Conservation (phyloP, 2,113 vertebrate genomes). For the Dryoscopus gambensis region DNA sequence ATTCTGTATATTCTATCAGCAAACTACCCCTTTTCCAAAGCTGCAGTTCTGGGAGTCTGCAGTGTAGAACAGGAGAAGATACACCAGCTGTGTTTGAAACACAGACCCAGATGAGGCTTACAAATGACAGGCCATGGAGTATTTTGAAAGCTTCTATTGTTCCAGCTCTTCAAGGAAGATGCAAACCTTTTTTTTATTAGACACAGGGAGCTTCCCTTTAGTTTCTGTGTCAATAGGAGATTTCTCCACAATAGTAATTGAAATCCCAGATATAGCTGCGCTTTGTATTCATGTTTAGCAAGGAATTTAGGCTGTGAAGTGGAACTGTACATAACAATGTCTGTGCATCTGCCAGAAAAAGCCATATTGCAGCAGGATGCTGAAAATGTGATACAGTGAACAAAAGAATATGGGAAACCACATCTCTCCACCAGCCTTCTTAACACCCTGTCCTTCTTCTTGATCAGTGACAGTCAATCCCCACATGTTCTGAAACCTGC, state of each 20-base stretch:
- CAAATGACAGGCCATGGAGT: neutral
- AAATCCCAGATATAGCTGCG: neutral
- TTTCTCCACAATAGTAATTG: neutral
- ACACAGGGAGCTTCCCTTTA: neutral
- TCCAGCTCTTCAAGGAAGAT: neutral
- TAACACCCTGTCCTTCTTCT: neutral
- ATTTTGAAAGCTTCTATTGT: neutral
- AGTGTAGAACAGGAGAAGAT: neutral
- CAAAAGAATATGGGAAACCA: neutral
- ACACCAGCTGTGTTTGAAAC: neutral
- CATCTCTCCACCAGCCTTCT: neutral
- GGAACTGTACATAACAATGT: neutral
- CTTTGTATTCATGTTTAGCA: neutral
- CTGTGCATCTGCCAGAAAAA: neutral
- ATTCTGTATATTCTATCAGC: neutral
- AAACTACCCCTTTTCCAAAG: neutral
- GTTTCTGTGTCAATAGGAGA: neutral
- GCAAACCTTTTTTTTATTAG: neutral
- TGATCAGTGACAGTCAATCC: neutral
- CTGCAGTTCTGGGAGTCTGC: neutral
- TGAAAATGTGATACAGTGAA: neutral
- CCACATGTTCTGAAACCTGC: neutral
- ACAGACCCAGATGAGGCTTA: neutral
- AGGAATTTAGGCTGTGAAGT: neutral
- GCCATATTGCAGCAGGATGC: neutral